Base-by-base conservation (phyloP, 2,888 invertebrate species). In the Microplitis manilae region DNA sequence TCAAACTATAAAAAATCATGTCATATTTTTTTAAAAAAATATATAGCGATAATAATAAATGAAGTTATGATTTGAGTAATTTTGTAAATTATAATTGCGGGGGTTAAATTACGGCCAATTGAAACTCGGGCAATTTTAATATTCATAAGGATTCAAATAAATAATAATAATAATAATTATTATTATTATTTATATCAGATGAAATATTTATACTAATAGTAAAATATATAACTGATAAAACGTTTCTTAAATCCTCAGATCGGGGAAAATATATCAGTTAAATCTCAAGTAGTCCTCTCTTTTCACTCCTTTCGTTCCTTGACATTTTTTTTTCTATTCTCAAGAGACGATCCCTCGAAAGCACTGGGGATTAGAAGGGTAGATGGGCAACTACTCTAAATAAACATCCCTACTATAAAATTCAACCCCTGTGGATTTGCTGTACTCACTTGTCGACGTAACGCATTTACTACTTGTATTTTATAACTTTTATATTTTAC, bases 351-450 rank as follows among this genome's bases (percentile, higher is more conserved):
- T 87, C 87, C 85, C 86, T 76, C 75, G 86, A 85, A 87, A 86
- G 85, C 81, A 83, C 83, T 81, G 75, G 67, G 73, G 85, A 88
- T 89, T 89, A 88, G 89, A 82, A 85, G 77, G 85, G 78, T 86
- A 83, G 85, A 89, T 82, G 87, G 88, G 84, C 84, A 82, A 80
- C 87, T 86, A 89, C 89, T 89, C 84, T 87, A 87, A 89, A 89
- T 87, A 89, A 89, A 89, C 89, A 89, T 82, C 86, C 80, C 87
- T 83, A 82, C 84, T 83, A 80, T 77, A 78, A 75, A 78, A 73
- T 80, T 84, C 83, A 83, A 82, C 84, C 85, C 80, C 79, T 73
- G 60, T 30, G 60, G 71, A 64, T 17, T 75, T 15, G n/a, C 64
- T 72, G 60, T 67, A 64, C 20, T 75, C 39, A 38, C 64, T 72